Evolutionary conservation across 1,140 invertebrate species (phyloP).

Genomic region (Archivesica marissinica): DNA sequence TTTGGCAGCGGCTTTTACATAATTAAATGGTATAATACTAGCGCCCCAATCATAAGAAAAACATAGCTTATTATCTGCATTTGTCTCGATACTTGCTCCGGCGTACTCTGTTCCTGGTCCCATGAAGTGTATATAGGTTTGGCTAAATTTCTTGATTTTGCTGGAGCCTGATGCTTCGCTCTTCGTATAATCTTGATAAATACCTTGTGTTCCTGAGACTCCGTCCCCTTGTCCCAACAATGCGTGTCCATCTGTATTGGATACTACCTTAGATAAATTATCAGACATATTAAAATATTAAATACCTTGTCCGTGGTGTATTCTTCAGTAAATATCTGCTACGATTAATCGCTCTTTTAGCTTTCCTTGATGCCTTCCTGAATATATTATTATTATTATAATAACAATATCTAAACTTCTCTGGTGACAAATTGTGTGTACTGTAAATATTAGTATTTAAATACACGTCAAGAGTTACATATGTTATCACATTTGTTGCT

Average conservation of each 20-base stretch:
- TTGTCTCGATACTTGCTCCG: background rate
- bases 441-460: too few relatives aligned
- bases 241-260: background rate
- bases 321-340: too few relatives aligned
- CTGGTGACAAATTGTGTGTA: too few relatives aligned
- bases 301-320: too few relatives aligned
- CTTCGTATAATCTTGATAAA: background rate
- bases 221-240: background rate
- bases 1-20: background rate
- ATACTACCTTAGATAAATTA: too few relatives aligned
- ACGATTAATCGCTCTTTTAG: too few relatives aligned
- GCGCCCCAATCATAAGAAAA: background rate
- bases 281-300: too few relatives aligned
- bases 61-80: background rate
- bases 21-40: constrained; percentile 6
- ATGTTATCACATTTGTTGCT: too few relatives aligned
- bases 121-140: background rate
- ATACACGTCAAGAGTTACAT: too few relatives aligned
- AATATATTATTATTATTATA: too few relatives aligned
- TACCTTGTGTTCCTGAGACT: background rate
- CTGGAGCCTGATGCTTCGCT: background rate
- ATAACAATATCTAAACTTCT: too few relatives aligned
- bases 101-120: background rate
- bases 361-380: too few relatives aligned
- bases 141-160: background rate